Evolutionary conservation across 1,140 invertebrate genomes (phyloP), one percentile per base, ranked within the genome.

Genomic region (Pseudomyrmex flavicornis): DNA sequence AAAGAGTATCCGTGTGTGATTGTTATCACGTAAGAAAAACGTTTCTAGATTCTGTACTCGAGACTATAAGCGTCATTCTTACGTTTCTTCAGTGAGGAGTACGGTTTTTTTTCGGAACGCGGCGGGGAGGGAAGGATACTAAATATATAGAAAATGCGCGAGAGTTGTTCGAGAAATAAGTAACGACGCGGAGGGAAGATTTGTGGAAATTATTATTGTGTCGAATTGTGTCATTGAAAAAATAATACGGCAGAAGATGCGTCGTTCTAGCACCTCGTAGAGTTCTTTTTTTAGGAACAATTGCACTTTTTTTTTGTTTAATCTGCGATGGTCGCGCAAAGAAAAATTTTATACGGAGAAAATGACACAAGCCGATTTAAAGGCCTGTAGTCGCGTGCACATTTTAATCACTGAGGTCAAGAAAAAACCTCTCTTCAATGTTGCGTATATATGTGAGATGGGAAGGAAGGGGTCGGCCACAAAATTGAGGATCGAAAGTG

Each of bases 1-100:
- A 80, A 80, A 70, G 54, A 80, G 76, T 70, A 66, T 80, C 20
- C 44, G 9, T 58, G 0, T 35, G 69, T 8, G 44, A 72, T 70
- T 59, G 54, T 80, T 80, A 80, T 80, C 76, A 80, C 66, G 46
- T 66, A 72, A 72, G 76, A 70, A 59, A 72, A 80, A 72, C 54
- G 7, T 59, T 35, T 68, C 62, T 68, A 77, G 22, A 48, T 79
- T 35, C 59, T 61, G 44, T 54, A 20, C 54, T 61, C 44, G 54
- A 79, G 15, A 72, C 35, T 79, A 59, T 35, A 79, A 69, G 54
- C 76, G 46, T 80, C 65, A 26, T 79, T 46, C 52, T 79, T 79
- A 20, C 52, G 20, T 58, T 69, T 79, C 48, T 44, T 61, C n/a
- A 10, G 58, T 59, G 5, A 70, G 52, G 20, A 79, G 50, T 68